phyloP scores from a whole-genome alignment of 2,888 invertebrate genomes.

The Hipparchia semele region DNA sequence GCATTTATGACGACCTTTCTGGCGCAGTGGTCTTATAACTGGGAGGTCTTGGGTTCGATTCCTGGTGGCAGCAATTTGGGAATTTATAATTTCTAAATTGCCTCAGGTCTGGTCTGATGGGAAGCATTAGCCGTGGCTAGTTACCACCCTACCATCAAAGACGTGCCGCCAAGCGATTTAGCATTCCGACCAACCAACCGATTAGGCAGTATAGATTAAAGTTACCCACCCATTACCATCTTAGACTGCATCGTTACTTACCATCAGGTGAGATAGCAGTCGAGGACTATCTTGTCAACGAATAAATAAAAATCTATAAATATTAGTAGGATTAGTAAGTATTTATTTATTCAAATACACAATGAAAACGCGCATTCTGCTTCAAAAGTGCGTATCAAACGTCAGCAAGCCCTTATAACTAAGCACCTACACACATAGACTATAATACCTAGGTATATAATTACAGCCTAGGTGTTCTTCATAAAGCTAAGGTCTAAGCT shows the following conservation, averaged over 20 bases:
- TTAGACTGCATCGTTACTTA: background rate
- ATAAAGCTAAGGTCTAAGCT: background rate
- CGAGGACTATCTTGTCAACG: background rate
- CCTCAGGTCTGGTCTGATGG: too few species aligned
- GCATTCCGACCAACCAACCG: too few species aligned
- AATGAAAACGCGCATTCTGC: constrained; percentile 45
- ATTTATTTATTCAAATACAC: background rate
- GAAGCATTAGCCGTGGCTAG: too few species aligned
- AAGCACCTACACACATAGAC: background rate
- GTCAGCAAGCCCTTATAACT: constrained; percentile 42
- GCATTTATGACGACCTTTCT: too few species aligned
- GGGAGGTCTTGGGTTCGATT: background rate
- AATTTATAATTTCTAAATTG: too few species aligned
- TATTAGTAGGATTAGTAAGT: too few species aligned
- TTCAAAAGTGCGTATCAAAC: constrained; percentile 52
- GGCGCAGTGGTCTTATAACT: background rate
- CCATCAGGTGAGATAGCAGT: background rate
- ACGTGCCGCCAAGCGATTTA: too few species aligned
- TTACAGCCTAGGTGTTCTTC: constrained; percentile 30
- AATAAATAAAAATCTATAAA: background rate
- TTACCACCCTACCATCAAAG: too few species aligned
- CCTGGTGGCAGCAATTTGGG: too few species aligned
- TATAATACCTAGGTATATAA: constrained; percentile 12
- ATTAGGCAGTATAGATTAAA: too few species aligned
- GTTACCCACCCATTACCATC: background rate